phyloP scores from a whole-genome alignment of 1,140 invertebrate genomes.

The Leptonema lineaticorne region DNA sequence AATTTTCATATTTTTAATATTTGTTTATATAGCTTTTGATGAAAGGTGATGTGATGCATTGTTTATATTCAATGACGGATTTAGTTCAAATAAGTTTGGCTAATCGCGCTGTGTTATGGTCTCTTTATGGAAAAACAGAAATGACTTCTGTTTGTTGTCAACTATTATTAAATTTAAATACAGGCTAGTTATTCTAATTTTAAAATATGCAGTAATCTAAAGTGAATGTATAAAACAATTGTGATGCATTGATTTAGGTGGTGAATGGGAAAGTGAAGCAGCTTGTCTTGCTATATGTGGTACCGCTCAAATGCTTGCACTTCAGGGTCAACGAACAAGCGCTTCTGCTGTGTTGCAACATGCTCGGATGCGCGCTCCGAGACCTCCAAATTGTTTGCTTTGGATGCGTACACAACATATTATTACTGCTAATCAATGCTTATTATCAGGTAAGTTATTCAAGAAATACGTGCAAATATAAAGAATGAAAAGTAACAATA shows the following conservation, averaged over 20 bases:
- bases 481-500: not conserved
- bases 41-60: slow-evolving; percentile 83
- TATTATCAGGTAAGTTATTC: slow-evolving; percentile 29
- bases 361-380: slow-evolving; percentile 26
- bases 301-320: slow-evolving; percentile 30
- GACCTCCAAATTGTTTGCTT: slow-evolving; percentile 32
- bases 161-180: slow-evolving; percentile 72
- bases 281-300: slow-evolving; percentile 34
- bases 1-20: not conserved
- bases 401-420: slow-evolving; percentile 41
- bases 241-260: too few species aligned
- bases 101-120: slow-evolving; percentile 82
- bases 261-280: slow-evolving; percentile 38
- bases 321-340: slow-evolving; percentile 18
- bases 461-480: not conserved
- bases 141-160: slow-evolving; percentile 78
- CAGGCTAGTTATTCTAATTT: slow-evolving; percentile 51
- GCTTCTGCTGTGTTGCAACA: slow-evolving; percentile 36
- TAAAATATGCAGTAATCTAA: too few species aligned
- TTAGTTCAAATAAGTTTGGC: slow-evolving; percentile 75
- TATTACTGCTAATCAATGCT: slow-evolving; percentile 33
- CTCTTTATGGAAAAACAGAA: slow-evolving; percentile 82
- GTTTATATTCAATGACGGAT: slow-evolving; percentile 79
- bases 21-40: slow-evolving; percentile 70
- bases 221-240: too few species aligned